Conservation (phyloP, 2,888 invertebrate species). For the Nemapogon koenigi region DNA sequence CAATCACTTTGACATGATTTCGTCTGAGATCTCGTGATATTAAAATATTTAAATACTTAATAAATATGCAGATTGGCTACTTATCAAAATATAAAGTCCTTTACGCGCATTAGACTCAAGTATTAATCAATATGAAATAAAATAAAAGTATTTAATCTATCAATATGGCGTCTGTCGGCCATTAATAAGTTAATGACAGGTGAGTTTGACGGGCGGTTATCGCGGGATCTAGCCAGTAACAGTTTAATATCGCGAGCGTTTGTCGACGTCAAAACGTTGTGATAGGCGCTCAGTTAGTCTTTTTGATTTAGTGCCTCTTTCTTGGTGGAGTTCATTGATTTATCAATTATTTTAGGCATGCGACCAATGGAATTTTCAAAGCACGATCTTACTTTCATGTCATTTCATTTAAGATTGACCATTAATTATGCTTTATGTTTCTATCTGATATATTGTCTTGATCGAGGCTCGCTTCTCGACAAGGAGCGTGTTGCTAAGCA, state of each 20-base stretch:
- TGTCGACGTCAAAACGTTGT: slow-evolving; percentile 56
- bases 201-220: slow-evolving; percentile 56
- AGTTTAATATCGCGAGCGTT: slow-evolving; percentile 53
- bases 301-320: slow-evolving; percentile 58
- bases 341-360: slow-evolving; percentile 60
- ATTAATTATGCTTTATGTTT: slow-evolving; percentile 40
- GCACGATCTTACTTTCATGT: slow-evolving; percentile 60
- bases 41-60: neutral
- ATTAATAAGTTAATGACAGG: slow-evolving; percentile 61
- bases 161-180: slow-evolving; percentile 34
- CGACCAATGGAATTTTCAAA: slow-evolving; percentile 50
- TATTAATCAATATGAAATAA: neutral
- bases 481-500: too few relatives aligned
- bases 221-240: slow-evolving; percentile 54
- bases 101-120: neutral
- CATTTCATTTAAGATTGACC: slow-evolving; percentile 50
- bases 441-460: too few relatives aligned
- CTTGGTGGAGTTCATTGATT: slow-evolving; percentile 55
- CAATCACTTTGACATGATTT: neutral
- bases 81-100: neutral
- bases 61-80: neutral
- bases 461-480: too few relatives aligned
- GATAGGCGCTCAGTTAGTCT: slow-evolving; percentile 42
- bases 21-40: slow-evolving; percentile 25
- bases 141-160: slow-evolving; percentile 39